phyloP scores from a whole-genome alignment of 2,888 invertebrate genomes.

The Spodoptera exigua region DNA sequence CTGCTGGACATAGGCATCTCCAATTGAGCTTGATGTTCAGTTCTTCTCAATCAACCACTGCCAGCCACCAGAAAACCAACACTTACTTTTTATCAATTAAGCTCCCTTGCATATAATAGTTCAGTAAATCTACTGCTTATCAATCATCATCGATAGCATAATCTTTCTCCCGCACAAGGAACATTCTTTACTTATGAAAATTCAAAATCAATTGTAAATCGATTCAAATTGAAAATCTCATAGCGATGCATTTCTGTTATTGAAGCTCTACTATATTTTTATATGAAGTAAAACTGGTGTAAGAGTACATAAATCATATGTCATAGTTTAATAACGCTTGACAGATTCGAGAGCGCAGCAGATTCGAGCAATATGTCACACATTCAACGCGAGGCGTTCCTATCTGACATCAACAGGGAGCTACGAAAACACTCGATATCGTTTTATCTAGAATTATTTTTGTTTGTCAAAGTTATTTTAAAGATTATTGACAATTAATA shows the following conservation, averaged over 20 bases:
- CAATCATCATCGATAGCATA: too few species aligned
- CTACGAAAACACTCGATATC: constrained; percentile 50
- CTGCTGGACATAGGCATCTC: too few species aligned
- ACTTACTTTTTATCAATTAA: too few species aligned
- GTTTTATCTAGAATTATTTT: constrained; percentile 28
- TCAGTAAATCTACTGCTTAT: too few species aligned
- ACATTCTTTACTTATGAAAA: too few species aligned
- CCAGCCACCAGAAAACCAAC: too few species aligned
- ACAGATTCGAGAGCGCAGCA: constrained; percentile 83
- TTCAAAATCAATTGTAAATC: too few species aligned
- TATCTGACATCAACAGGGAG: constrained; percentile 57
- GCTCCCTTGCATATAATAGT: too few species aligned
- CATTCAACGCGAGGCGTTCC: constrained; percentile 63
- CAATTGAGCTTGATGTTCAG: too few species aligned
- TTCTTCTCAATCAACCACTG: too few species aligned
- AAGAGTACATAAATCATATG: constrained; percentile 73
- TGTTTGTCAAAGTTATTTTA: constrained; percentile 19
- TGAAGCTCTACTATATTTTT: constrained; percentile 37
- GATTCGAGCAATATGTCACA: constrained; percentile 80
- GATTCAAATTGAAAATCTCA: not conserved
- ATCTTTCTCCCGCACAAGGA: too few species aligned
- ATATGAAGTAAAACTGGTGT: constrained; percentile 49
- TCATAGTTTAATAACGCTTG: constrained; percentile 81
- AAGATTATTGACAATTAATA: too few species aligned
- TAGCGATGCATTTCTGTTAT: constrained; percentile 44